Evolutionary conservation across 2,888 invertebrate species (phyloP), one percentile per base, ranked within the genome.

Genomic region (Actias luna): DNA sequence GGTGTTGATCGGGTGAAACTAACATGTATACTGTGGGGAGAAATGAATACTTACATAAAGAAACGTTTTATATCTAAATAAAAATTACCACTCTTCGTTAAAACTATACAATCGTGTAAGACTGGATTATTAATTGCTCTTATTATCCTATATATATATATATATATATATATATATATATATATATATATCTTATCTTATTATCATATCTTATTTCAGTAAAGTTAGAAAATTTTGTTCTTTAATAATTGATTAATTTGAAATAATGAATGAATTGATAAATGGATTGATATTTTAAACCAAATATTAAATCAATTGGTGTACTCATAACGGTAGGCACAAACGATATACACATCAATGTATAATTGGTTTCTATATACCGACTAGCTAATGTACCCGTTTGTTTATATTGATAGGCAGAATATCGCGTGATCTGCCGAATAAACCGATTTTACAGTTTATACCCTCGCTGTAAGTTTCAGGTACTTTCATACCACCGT

Each of bases 401-500:
- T 25, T 50, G 46, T 50, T 50, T 50, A 50, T 50, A 25, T 25
- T 50, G 46, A 50, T 10, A 46, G 22, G 22, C 46, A 5, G 18
- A 78, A 76, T 81, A 86, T 90, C 87, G 89, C 90, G 90, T 90
- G 90, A 82, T 85, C 80, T 84, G 69, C 83, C 74, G 77, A 85
- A 87, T 85, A 84, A 83, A 74, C 73, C 73, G 74, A 75, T 72
- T 74, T 70, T 71, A 74, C 79, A 75, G 82, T 83, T 84, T 87
- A 85, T 85, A 80, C 78, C 77, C 64, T 74, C 70, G 76, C 79
- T 80, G 79, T 78, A 83, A 85, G 78, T 86, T 84, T 77, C 77
- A 79, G 77, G 72, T 73, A 72, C 74, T 73, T 71, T 64, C 67
- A 63, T 64, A 71, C 65, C 64, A 58, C 65, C 63, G 58, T 61